Conservation (phyloP, 2,797 vertebrate genomes). For the Enteromius unitaeniatus region DNA sequence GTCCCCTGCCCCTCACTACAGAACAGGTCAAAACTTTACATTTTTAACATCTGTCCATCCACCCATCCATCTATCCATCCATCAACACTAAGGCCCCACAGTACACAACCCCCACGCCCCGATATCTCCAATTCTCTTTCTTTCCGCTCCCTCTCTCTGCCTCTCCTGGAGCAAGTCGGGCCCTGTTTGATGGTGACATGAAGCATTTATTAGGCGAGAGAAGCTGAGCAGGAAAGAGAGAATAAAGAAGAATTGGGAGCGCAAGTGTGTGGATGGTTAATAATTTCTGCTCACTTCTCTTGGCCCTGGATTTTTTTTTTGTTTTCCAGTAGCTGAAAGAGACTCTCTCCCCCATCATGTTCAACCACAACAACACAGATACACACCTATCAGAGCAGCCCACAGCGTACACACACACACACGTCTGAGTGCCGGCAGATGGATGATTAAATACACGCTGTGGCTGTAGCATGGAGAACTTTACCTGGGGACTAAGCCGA, state of each 20-base stretch:
- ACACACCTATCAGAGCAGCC: conserved; percentile 32
- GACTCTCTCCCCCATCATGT: conserved; percentile 46
- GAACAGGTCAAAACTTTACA: conserved; percentile 48
- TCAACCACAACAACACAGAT: conserved; percentile 44
- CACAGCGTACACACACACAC: conserved; percentile 4
- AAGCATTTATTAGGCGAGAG: conserved; percentile 70
- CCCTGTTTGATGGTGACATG: conserved; percentile 67
- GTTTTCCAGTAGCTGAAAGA: conserved; percentile 50
- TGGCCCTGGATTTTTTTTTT: conserved; percentile 53
- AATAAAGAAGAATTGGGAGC: conserved; percentile 51
- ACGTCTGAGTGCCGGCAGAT: conserved; percentile 40
- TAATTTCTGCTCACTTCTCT: conserved; percentile 59
- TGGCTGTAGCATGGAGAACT: conserved; percentile 51
- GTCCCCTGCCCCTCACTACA: conserved; percentile 46
- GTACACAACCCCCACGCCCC: conserved; percentile 46
- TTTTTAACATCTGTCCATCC: conserved; percentile 57
- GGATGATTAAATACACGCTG: conserved; percentile 49
- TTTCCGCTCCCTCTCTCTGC: conserved; percentile 41
- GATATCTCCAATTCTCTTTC: conserved; percentile 69
- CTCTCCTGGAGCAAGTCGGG: conserved; percentile 50
- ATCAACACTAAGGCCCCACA: conserved; percentile 53
- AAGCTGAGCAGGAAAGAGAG: conserved; percentile 55
- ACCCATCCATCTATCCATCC: conserved; percentile 45
- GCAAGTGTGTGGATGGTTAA: conserved; percentile 50
- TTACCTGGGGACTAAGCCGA: conserved; percentile 53